A percentile compares a stretch with the other conserved stretches of the same genome.
These are phyloP conservation scores for Dicycla oo DNA, from an alignment of 2,888 invertebrate species.

Conservation along the genomic window DNA sequence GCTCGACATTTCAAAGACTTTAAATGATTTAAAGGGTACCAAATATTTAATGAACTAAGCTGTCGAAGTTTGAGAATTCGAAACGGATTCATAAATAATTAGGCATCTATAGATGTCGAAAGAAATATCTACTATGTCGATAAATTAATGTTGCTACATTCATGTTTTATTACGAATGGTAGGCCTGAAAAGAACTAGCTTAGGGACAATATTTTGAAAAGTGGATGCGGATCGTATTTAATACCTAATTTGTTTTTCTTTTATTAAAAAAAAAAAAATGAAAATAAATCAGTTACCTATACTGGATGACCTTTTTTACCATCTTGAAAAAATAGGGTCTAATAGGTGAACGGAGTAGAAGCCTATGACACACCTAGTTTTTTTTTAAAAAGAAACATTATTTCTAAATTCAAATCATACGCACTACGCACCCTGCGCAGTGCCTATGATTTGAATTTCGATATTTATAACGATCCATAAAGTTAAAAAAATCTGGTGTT, in stretches of 20 bases:
- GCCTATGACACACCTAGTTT: too few relatives aligned
- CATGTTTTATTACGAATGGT: slow-evolving; percentile 16
- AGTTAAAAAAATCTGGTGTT: too few relatives aligned
- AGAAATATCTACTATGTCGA: slow-evolving; percentile 17
- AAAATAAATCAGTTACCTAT: not conserved
- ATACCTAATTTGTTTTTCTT: not conserved
- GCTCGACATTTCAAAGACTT: slow-evolving; percentile 35
- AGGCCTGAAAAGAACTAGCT: not conserved
- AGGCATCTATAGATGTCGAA: slow-evolving; percentile 33
- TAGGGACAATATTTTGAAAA: not conserved
- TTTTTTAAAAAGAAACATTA: too few relatives aligned
- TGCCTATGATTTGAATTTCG: too few relatives aligned
- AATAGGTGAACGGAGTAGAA: too few relatives aligned
- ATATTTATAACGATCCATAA: too few relatives aligned
- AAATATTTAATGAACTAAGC: slow-evolving; percentile 60
- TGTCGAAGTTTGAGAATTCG: slow-evolving; percentile 50
- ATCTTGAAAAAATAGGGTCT: too few relatives aligned
- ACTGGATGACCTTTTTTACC: too few relatives aligned
- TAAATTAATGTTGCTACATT: slow-evolving; percentile 39
- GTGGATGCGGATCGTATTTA: not conserved
- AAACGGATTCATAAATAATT: slow-evolving; percentile 56
- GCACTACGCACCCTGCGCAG: too few relatives aligned
- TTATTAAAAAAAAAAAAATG: too few relatives aligned
- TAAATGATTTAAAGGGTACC: slow-evolving; percentile 37
- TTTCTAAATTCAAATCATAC: too few relatives aligned